Conservation (phyloP, 2,888 invertebrate genomes). For the Germaria angustata region DNA sequence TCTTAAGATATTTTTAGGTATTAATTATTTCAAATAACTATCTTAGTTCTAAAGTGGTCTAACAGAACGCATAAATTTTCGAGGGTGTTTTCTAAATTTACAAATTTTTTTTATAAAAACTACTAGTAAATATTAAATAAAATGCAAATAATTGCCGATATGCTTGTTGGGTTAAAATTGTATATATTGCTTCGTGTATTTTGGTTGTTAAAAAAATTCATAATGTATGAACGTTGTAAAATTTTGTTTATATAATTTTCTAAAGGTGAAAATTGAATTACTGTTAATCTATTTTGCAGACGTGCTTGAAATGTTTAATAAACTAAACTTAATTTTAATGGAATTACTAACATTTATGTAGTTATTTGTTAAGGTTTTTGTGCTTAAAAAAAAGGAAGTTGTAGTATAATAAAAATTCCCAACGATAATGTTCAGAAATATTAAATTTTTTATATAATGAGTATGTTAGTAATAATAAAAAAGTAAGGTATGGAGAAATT, state of each 20-base stretch:
- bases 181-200: neutral
- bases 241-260: slow-evolving; percentile 40
- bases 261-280: slow-evolving; percentile 65
- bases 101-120: too few relatives aligned
- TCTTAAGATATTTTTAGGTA: too few relatives aligned
- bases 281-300: slow-evolving; percentile 60
- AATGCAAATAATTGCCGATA: too few relatives aligned
- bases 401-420: neutral
- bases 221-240: slow-evolving; percentile 21
- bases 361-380: slow-evolving; percentile 13
- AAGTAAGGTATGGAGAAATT: neutral
- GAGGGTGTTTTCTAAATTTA: too few relatives aligned
- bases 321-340: slow-evolving; percentile 56
- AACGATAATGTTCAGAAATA: neutral
- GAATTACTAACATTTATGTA: slow-evolving; percentile 54
- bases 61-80: too few relatives aligned
- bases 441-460: neutral
- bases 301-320: slow-evolving; percentile 55
- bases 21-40: too few relatives aligned
- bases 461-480: neutral
- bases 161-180: neutral
- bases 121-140: too few relatives aligned
- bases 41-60: too few relatives aligned
- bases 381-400: neutral
- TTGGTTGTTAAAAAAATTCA: neutral